Conservation (phyloP, 2,113 vertebrate species). For the Sakesphorus luctuosus region DNA sequence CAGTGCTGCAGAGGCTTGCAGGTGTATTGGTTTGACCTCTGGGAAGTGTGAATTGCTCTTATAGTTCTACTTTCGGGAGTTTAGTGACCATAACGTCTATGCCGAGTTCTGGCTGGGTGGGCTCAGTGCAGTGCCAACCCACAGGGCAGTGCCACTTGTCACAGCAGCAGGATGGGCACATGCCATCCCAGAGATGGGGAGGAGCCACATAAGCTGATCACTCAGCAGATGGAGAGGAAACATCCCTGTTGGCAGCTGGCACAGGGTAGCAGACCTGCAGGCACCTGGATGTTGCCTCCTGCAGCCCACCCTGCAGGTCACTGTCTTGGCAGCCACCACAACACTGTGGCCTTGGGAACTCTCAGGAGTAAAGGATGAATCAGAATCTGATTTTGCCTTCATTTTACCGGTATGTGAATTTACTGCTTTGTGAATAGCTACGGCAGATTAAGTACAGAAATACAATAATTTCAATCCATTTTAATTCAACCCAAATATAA, state of each 20-base stretch:
- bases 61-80: background rate
- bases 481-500: background rate
- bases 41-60: background rate
- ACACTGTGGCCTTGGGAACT: background rate
- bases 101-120: background rate
- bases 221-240: background rate
- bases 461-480: background rate
- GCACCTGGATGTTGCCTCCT: rapidly evolving
- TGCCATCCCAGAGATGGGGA: background rate
- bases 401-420: background rate
- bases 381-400: background rate
- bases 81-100: no score
- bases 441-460: background rate
- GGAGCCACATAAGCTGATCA: background rate
- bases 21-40: background rate
- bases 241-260: background rate
- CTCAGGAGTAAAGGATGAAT: background rate
- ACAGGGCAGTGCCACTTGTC: background rate
- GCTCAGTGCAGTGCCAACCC: background rate
- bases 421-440: background rate
- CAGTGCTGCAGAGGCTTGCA: background rate
- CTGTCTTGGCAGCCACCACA: background rate
- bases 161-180: background rate
- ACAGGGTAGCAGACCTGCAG: rapidly evolving
- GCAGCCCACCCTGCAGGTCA: rapidly evolving